Percentiles rank a stretch among this genome's conserved stretches.
phyloP scores from a whole-genome alignment of 1,140 invertebrate genomes.

The Drosophila pseudoananassae region DNA sequence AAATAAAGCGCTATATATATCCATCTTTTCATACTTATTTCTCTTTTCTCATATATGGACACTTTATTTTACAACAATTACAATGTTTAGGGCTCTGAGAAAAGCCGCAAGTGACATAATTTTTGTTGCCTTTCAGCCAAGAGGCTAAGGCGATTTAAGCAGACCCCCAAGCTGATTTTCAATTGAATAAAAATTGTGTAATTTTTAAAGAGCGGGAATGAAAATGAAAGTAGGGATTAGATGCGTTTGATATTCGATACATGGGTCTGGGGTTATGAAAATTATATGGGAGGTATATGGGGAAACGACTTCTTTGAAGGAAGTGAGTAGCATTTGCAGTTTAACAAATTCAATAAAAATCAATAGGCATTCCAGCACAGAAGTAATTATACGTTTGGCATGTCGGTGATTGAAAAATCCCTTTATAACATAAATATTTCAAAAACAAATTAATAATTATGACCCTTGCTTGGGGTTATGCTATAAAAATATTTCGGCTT shows the following conservation, averaged over 20 bases:
- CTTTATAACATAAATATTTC: slow-evolving; percentile 18
- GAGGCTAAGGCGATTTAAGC: slow-evolving; percentile 56
- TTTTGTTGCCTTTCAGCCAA: slow-evolving; percentile 34
- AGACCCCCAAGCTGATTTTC: slow-evolving; percentile 36
- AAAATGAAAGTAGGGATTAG: slow-evolving; percentile 69
- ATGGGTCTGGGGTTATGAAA: slow-evolving; percentile 7
- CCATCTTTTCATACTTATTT: slow-evolving; percentile 3
- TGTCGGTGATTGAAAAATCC: slow-evolving; percentile 20
- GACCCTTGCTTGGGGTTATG: slow-evolving; percentile 20
- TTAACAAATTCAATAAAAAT: not conserved
- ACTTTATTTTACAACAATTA: slow-evolving; percentile 63
- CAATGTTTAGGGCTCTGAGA: slow-evolving; percentile 53
- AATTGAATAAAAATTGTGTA: slow-evolving; percentile 75
- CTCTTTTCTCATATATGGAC: slow-evolving; percentile 4
- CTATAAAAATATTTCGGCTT: slow-evolving; percentile 26
- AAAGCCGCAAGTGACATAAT: slow-evolving; percentile 75
- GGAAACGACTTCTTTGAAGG: slow-evolving; percentile 20
- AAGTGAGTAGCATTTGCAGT: not conserved
- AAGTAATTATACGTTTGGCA: slow-evolving; percentile 18
- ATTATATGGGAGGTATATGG: slow-evolving; percentile 8
- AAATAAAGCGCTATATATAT: slow-evolving; percentile 43
- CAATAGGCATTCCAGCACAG: not conserved
- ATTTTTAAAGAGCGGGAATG: slow-evolving; percentile 45
- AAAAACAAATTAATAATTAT: slow-evolving; percentile 25
- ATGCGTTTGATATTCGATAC: slow-evolving; percentile 47